Conservation (phyloP, 92 coral and sea anemone species). For the Palythoa grandis region DNA sequence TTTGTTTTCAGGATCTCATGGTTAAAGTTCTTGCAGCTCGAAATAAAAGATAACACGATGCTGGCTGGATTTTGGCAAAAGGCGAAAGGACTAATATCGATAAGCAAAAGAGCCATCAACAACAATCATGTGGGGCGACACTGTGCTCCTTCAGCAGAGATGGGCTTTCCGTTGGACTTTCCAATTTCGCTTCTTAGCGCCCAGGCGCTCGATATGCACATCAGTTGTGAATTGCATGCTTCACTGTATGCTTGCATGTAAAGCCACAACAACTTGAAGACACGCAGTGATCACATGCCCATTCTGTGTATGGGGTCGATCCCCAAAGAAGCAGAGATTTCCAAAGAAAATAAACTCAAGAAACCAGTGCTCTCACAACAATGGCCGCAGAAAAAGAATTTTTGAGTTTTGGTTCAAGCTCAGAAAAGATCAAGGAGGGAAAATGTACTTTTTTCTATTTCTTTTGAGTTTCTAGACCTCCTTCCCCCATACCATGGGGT, state of each 20-base stretch:
- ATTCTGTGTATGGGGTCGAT: neutral
- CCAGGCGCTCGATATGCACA: too few relatives aligned
- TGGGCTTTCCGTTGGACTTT: neutral
- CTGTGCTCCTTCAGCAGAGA: neutral
- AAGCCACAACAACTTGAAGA: neutral
- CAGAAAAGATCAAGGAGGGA: too few relatives aligned
- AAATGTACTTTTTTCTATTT: too few relatives aligned
- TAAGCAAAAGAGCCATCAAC: neutral
- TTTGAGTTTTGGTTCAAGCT: neutral
- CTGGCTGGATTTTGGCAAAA: neutral
- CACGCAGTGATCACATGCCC: neutral
- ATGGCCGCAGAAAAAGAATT: neutral
- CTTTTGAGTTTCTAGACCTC: too few relatives aligned
- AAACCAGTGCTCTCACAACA: neutral
- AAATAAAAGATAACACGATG: slow-evolving; percentile 58
- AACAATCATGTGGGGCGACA: neutral
- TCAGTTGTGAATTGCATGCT: too few relatives aligned
- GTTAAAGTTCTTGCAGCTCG: slow-evolving; percentile 89
- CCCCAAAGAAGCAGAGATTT: neutral
- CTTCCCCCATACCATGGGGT: too few relatives aligned
- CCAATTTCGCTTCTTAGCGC: neutral
- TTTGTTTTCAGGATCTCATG: slow-evolving; percentile 72
- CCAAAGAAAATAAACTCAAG: too few relatives aligned
- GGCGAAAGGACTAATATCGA: neutral
- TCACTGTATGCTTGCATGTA: neutral